These are phyloP conservation scores for Sylvilagus floridanus DNA, from an alignment of 2,797 vertebrate species.

Conservation along the genomic window DNA sequence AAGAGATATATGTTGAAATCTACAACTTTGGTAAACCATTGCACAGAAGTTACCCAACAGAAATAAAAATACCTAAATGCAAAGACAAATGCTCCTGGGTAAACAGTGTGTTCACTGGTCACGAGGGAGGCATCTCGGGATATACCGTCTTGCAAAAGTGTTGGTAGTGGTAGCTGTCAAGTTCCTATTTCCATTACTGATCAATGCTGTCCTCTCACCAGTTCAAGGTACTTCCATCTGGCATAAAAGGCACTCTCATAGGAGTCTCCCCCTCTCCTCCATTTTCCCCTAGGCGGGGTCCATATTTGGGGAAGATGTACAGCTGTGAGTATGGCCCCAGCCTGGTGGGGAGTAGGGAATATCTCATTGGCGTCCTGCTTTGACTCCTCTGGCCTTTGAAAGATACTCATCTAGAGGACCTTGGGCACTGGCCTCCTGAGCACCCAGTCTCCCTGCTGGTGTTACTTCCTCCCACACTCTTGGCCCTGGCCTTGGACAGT, in stretches of 20 bases:
- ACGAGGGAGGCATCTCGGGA: not conserved
- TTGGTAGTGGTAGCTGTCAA: constrained; percentile 1
- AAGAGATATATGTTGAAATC: not conserved
- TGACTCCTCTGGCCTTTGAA: not conserved
- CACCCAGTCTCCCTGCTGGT: not conserved
- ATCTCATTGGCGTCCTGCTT: not conserved
- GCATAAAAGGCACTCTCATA: not conserved
- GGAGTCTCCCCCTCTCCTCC: not conserved
- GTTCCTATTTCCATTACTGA: not conserved
- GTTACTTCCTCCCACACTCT: not conserved
- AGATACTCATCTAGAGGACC: not conserved
- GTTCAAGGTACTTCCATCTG: not conserved
- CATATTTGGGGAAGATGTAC: not conserved
- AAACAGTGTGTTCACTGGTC: not conserved
- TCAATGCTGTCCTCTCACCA: not conserved
- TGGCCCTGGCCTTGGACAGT: not conserved
- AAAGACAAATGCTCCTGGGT: not conserved
- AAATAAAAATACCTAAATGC: not conserved
- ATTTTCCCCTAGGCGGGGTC: not conserved
- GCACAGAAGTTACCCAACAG: constrained; percentile 22
- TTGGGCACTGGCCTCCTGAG: no score
- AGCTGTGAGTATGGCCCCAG: not conserved
- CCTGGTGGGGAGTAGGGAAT: no score
- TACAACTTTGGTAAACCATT: constrained; percentile 6
- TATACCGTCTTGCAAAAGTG: not conserved